A percentile compares a stretch with the other conserved stretches of the same genome.
Conservation (phyloP, 2,113 vertebrate genomes). For the Pachypanchax playfairii region DNA sequence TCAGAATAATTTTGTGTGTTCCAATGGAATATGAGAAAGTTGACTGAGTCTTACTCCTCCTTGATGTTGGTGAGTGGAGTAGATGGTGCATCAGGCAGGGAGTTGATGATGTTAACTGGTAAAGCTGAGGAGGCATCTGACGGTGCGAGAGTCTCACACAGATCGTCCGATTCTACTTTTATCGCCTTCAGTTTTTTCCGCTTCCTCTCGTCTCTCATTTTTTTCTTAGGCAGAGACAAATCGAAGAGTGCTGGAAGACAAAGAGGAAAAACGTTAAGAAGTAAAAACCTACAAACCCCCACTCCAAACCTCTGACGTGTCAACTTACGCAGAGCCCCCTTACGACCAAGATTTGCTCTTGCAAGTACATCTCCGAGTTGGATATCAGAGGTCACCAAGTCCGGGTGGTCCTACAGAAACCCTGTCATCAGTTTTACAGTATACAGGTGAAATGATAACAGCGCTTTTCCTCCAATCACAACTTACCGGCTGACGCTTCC, state of each 20-base stretch:
- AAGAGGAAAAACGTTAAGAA: not conserved
- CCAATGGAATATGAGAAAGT: no score
- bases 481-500: constrained; percentile 92
- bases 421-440: constrained; percentile 5
- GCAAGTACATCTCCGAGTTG: constrained; percentile 92
- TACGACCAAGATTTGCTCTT: constrained; percentile 91
- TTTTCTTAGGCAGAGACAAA: constrained; percentile 89
- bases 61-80: constrained; percentile 85
- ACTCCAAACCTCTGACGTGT: not conserved
- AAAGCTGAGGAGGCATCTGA: constrained; percentile 61
- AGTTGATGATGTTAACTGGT: constrained; percentile 50
- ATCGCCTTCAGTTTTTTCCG: constrained; percentile 90
- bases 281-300: not conserved
- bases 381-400: constrained; percentile 89
- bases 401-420: constrained; percentile 89
- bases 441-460: not conserved
- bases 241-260: constrained; percentile 84
- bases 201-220: constrained; percentile 89
- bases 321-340: constrained; percentile 86
- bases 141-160: constrained; percentile 82
- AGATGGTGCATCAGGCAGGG: constrained; percentile 81
- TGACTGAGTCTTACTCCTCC: constrained; percentile 93
- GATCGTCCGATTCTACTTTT: constrained; percentile 90
- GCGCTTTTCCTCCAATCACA: not conserved
- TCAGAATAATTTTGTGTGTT: no score